phyloP scores from a whole-genome alignment of 1,140 invertebrate species.

The Trachymyrmex cornetzi region DNA sequence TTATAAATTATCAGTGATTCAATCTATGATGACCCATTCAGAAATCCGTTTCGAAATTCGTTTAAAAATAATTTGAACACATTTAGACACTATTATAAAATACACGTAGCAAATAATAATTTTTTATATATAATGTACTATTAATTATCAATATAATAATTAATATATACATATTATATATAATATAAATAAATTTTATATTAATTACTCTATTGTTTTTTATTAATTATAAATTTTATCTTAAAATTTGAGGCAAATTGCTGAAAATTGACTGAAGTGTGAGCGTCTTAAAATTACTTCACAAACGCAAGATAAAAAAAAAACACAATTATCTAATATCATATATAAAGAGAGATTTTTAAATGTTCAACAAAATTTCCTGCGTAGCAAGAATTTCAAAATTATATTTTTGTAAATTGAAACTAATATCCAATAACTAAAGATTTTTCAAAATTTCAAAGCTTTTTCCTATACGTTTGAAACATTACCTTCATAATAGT shows the following conservation, averaged over 20 bases:
- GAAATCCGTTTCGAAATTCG: background rate
- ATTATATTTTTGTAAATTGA: background rate
- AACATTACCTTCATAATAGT: background rate
- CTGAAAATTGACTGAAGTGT: background rate
- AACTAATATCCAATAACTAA: too few species aligned
- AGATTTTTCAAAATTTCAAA: background rate
- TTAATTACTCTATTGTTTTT: too few species aligned
- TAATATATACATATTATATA: too few species aligned
- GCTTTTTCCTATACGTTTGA: background rate
- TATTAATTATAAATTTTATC: background rate
- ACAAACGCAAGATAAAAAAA: background rate
- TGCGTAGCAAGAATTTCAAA: background rate
- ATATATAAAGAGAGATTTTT: background rate
- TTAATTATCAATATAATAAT: background rate
- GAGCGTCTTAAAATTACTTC: background rate
- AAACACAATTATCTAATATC: background rate
- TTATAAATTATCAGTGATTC: background rate
- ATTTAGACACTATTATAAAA: too few species aligned
- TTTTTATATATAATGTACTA: background rate
- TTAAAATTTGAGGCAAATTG: background rate
- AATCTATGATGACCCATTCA: background rate
- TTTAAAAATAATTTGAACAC: background rate
- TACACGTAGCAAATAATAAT: background rate
- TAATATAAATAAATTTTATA: too few species aligned
- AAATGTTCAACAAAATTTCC: background rate